Base-by-base conservation (phyloP, 2,888 invertebrate species). In the Clistopyga incitator region DNA sequence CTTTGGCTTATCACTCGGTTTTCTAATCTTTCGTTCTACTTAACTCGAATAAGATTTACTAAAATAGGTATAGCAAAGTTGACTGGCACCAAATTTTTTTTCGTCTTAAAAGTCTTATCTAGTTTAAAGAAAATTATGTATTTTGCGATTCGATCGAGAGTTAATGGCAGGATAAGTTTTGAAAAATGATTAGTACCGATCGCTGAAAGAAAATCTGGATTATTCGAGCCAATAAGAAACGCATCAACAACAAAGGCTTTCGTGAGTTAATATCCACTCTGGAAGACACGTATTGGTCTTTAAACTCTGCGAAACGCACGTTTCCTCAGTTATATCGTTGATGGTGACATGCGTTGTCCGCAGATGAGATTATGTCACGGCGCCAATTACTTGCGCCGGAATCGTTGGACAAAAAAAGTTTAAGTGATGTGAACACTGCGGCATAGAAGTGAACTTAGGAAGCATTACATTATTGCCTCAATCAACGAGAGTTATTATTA, bases 391-490 rank as follows among this genome's bases (percentile, higher is more conserved):
- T 65, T 29, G 42, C 64, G 42, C n/a, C 42, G 20, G 25, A 64
- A 42, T 38, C 64, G 42, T 20, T 61, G 59, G 29, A 34, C 34
- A 61, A 61, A 61, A 65, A 45, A 65, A 42, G 42, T 42, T 1
- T 20, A 65, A 42, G 42, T 20, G 29, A 20, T 20, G 42, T 8
- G 29, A 42, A 29, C 25, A 11, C 38, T 64, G 34, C 61, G 34
- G 38, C 18, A 38, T 25, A 25, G 59, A 71, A 23, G 38, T 18
- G 25, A 75, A 56, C 10, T 76, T 76, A 54, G 25, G 42, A 64
- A 65, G 64, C 50, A 80, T 71, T 64, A 38, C 8, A 54, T 61
- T 75, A 70, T 64, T 64, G 15, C n/a, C 29, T 54, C 42, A 65
- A 76, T 70, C 45, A 25, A 56, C 54, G 34, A n/a, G 4, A 56